Evolutionary conservation across 2,888 invertebrate genomes (phyloP), one percentile per base, ranked within the genome.

Genomic region (Chrysodeixis includens): DNA sequence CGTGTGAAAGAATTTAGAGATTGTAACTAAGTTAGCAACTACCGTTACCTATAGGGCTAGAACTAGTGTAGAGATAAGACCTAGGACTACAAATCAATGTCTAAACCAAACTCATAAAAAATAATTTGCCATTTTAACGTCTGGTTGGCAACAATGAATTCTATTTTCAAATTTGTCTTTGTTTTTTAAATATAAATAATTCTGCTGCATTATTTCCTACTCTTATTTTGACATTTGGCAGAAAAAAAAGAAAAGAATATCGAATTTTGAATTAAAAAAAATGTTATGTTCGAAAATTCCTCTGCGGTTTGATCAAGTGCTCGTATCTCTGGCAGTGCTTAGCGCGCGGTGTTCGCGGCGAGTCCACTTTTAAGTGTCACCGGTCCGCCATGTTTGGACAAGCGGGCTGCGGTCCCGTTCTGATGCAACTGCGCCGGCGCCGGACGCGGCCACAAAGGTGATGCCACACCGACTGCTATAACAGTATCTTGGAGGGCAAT

Each of bases 351-450:
- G 72, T 72, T 64, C 54, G 64, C 53, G 30, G 56, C 66, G 75
- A 66, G 80, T 70, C 77, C 70, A 78, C 78, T 79, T 76, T 74
- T 70, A 59, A 78, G 80, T 72, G 81, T 74, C 74, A 71, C 77
- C 61, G 46, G 46, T 49, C 44, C 46, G 63, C 88, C 86, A 74
- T 88, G 76, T 88, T 86, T 84, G 88, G 88, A 63, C 72, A 83
- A 83, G 79, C 83, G 86, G 82, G 86, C 68, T 74, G 79, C 71
- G 64, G 79, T 82, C 84, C 87, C 84, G 88, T 87, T 87, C 79
- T 75, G 83, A 74, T 72, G 87, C 84, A 88, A 87, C 83, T 82
- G 70, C 74, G 69, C 58, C 62, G 77, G 77, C 77, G 78, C 73
- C 80, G 75, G 71, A 74, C 62, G 52, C 56, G 22, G 1, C 18